Percentiles rank a stretch among this genome's conserved stretches.
Evolutionary conservation across 2,113 vertebrate species (phyloP).

Genomic region (Alces alces): DNA sequence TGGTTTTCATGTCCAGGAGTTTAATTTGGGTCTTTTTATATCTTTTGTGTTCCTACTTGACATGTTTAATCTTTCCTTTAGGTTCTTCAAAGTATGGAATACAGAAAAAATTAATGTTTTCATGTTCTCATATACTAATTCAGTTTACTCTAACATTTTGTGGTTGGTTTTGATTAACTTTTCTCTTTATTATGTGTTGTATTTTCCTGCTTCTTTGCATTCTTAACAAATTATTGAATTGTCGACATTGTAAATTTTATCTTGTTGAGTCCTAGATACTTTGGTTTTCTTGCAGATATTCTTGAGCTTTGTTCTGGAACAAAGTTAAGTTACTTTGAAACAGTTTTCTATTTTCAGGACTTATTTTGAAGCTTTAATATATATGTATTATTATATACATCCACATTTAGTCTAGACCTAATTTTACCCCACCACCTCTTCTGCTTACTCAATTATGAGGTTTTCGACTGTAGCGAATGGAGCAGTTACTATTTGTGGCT

Average conservation of each 20-base stretch:
- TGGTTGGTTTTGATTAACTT: not conserved
- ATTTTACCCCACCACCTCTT: not conserved
- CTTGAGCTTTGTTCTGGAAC: not conserved
- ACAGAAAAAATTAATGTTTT: not conserved
- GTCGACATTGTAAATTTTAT: not conserved
- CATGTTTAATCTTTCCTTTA: not conserved
- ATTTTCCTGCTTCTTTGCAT: not conserved
- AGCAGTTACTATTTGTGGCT: not conserved
- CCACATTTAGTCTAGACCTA: not conserved
- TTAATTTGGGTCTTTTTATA: not conserved
- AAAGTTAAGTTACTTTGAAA: not conserved
- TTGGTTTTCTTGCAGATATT: not conserved
- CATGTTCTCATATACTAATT: not conserved
- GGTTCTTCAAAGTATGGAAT: not conserved
- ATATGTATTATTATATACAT: not conserved
- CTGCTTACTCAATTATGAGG: not conserved
- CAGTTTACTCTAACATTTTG: not conserved
- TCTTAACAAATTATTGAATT: not conserved
- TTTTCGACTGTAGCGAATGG: not conserved
- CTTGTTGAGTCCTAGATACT: not conserved
- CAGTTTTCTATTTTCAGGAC: not conserved
- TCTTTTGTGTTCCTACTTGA: not conserved
- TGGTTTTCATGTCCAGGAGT: not conserved
- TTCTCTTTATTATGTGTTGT: not conserved
- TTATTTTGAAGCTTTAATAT: not conserved